Evolutionary conservation across 2,113 vertebrate species (phyloP), one percentile per base, ranked within the genome.

Genomic region (Stigmatopora nigra): DNA sequence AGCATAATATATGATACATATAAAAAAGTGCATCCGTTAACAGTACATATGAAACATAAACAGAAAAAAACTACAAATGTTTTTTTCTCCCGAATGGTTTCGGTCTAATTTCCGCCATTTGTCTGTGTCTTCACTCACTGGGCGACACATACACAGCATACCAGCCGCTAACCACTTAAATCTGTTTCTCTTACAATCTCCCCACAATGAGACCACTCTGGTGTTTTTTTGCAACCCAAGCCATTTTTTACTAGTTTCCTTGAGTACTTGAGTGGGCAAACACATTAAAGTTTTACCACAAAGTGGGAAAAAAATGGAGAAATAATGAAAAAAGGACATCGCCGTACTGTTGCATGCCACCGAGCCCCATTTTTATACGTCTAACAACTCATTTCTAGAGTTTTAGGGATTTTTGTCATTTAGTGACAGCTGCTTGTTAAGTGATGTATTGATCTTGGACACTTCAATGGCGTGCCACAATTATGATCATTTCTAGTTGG

Each of bases 241-340:
- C 87, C 84, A 87, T 90, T 90, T 89, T 73, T 82, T 72, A 84
- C 77, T 74, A 83, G 80, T 86, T 88, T 83, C 79, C 77, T 77
- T 87, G 78, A 87, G 85, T 87, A 86, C 78, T 81, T 83, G 72
- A 86, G 86, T 47, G 74, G 82, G 77, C 79, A 79, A 79, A 78
- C 78, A 79, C 88, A 91, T 91, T 84, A 91, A 91, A 87, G 73
- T 86, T 90, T 90, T 83, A 90, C 77, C 47, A 22, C 58, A 62
- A 65, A 31, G 22, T 14, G 36, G 73, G 66, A 58, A 65, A 64
- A 73, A 81, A 82, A 67, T 61, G 44, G 69, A 66, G 71, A 51
- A 62, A n/a, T 68, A 77, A 73, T 63, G 48, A 73, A 77, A 76
- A 69, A 78, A 77, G 72, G 73, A 75, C 81, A 68, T 69, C 63